Evolutionary conservation across 2,113 vertebrate genomes (phyloP), one percentile per base, ranked within the genome.

Genomic region (Rhagologus leucostigma): DNA sequence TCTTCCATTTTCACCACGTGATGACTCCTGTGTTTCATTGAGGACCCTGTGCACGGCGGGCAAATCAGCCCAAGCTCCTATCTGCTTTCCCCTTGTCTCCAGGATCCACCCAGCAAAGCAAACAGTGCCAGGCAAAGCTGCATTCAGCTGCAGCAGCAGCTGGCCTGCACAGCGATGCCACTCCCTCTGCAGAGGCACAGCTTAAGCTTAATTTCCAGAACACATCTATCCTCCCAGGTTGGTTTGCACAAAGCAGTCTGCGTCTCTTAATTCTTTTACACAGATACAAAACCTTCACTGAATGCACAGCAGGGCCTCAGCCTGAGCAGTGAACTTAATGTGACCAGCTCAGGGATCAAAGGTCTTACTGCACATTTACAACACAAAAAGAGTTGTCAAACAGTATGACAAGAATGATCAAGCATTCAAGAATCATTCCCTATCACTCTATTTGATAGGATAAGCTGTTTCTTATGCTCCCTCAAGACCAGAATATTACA

Each of bases 331-430:
- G 65, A 92, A 84, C 56, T 93, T 53, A 23, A 26, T 5, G 20
- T 47, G 63, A 80, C 68, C 78, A 80, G 50, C 39, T 88, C 46
- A 13, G 41, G 76, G 88, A 90, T 63, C 90, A 89, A 94, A 95
- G 96, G 87, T 88, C 80, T 84, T 41, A 23, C 52, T 41, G 80
- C 68, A 73, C 22, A 60, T 81, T 86, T 86, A 39, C 64, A 83
- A 33, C 3, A 23, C 16, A 84, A 70, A 87, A 88, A 71, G 30
- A 53, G 49, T 37, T 62, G 42, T 56, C 57, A 89, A 92, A 90
- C 64, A 88, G 21, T 13, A 42, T 41, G 46, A 37, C 68, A 71
- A 35, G 73, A 84, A 77, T 10, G 16, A 90, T 57, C 24, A 78
- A 93, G 56, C 29, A 42, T 64, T 86, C 68, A 33, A 74, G 56